Evolutionary conservation across 2,888 invertebrate genomes (phyloP), one percentile per base, ranked within the genome.

Genomic region (Linnaemya tessellans): DNA sequence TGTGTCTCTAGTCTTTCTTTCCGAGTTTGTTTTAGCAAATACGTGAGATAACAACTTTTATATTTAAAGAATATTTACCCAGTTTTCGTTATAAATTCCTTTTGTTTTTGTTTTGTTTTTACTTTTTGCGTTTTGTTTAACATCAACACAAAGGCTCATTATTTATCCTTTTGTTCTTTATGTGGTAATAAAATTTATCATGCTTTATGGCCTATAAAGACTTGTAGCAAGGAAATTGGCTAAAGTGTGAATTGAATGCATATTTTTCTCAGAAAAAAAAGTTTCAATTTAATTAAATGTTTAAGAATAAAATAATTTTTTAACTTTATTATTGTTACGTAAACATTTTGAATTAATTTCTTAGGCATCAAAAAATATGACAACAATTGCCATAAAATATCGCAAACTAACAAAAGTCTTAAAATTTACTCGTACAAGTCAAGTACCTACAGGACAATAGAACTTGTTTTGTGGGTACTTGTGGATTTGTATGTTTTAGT

Each of bases 41-140:
- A 82, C 82, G 82, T 82, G 82, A 49, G 64, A 77, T 82, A 77
- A 56, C 68, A 81, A 70, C 43, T 51, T 82, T 82, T 79, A 25
- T 65, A 20, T 60, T 58, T 25, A 68, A 65, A 41, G 65, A 75
- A 75, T 85, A 73, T 49, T 62, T 67, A 62, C n/a, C 35, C 56
- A 67, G 38, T 51, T 74, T 60, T 65, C 65, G 25, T 46, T 56
- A 35, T 60, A 46, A 38, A 67, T 68, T 78, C 58, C 58, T 67
- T 38, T 65, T 30, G 13, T 13, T 10, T 35, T 60, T 75, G 18
- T 38, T 22, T 11, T 70, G 41, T 1, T 38, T 41, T 15, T 41
- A 20, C 22, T 20, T 54, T n/a, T 41, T 30, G 18, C 20, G 43
- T n/a, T 22, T 13, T 65, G n/a, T 64, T 20, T 25, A 67, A 60